Percentiles rank a stretch among this genome's conserved stretches.
These are phyloP conservation scores for Macrobrachium rosenbergii DNA, from an alignment of 1,140 invertebrate species.

Conservation along the genomic window DNA sequence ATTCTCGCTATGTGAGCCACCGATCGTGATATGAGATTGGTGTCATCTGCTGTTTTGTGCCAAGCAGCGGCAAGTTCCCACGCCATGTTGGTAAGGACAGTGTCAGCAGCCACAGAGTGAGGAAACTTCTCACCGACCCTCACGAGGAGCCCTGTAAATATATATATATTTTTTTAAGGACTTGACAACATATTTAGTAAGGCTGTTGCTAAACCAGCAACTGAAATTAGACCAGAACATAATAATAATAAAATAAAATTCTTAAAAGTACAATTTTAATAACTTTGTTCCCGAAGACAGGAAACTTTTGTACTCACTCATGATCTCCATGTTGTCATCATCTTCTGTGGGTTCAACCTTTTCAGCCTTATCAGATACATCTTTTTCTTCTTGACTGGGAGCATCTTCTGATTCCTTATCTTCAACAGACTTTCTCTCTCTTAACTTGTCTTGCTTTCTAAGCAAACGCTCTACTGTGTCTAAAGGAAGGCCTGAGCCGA, in stretches of 20 bases:
- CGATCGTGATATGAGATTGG: constrained; percentile 57
- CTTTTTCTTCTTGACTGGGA: neutral
- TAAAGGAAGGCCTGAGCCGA: constrained; percentile 39
- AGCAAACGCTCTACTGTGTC: constrained; percentile 15
- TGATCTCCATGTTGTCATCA: neutral
- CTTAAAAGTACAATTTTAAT: no score
- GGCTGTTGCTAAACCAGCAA: no score
- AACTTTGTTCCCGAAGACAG: no score
- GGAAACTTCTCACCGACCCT: constrained; percentile 69
- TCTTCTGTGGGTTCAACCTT: no score
- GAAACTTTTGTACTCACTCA: neutral
- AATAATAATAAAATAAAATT: no score
- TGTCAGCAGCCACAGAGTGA: constrained; percentile 72
- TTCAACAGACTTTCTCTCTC: neutral
- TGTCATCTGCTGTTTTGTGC: constrained; percentile 72
- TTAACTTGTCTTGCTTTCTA: constrained; percentile 15
- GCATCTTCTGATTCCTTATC: neutral
- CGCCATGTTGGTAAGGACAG: constrained; percentile 72
- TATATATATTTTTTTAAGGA: no score
- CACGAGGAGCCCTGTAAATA: constrained; percentile 46
- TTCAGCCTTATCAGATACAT: no score
- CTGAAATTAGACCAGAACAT: no score
- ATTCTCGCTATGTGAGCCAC: constrained; percentile 65
- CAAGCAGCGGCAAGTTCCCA: constrained; percentile 73
- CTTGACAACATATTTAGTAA: no score